Evolutionary conservation across 1,140 invertebrate genomes (phyloP), one percentile per base, ranked within the genome.

Genomic region (Vollenhovia emeryi): DNA sequence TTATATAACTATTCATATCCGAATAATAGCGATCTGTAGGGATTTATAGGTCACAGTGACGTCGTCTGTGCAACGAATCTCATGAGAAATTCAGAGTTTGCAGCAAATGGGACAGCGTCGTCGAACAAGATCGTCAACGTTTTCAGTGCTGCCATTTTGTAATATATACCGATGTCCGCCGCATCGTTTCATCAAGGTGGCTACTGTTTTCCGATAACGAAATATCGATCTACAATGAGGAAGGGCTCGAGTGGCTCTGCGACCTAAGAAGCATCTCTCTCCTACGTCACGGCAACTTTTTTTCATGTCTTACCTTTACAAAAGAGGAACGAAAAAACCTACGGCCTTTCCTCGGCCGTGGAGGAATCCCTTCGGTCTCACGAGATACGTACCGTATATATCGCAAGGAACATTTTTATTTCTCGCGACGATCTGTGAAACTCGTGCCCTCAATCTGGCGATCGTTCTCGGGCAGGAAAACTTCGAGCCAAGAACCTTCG

Each of bases 121-220:
- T 52, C 52, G 15, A 24, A 66, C 48, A 82, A 69, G 57, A n/a
- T 64, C 66, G 48, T 11, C 71, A 73, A 73, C 52, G 33, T 73
- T 73, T 43, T 82, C 24, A 71, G 27, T 57, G 48, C 43, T 78
- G 59, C 18, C 48, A 48, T 62, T 86, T 86, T 68, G 85, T 89
- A 89, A 89, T 89, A 89, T 89, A 89, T 86, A 55, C 55, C 78
- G 84, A 89, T 89, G 89, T 68, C 87, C 84, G 45, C 15, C 50
- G 52, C 75, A 86, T 82, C 83, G 50, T 89, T 89, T 89, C 68
- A 89, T 86, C 87, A 89, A 59, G 36, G 62, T 43, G 79, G 66
- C 87, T 86, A 75, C 43, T 69, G 84, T 27, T 89, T 89, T 79
- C 59, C 88, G 74, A 89, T 89, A 89, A 89, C 87, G 71, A 89